Percentiles rank a stretch among this genome's conserved stretches.
These are phyloP conservation scores for Corythornis leucogaster DNA, from an alignment of 2,797 vertebrate genomes.

Conservation along the genomic window DNA sequence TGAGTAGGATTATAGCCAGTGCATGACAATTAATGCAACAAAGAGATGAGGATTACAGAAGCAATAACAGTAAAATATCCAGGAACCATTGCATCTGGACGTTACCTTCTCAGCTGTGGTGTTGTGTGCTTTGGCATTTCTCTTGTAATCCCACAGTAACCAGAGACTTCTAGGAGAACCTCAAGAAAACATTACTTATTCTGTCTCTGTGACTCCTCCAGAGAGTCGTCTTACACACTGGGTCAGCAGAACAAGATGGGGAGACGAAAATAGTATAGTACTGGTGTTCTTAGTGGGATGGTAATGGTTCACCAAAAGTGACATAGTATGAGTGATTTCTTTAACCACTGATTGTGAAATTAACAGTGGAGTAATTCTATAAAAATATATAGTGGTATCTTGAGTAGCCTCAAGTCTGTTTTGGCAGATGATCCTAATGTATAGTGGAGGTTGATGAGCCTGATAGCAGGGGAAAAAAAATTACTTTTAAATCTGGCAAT, in stretches of 20 bases:
- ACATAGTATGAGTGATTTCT: neutral
- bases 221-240: neutral
- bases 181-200: neutral
- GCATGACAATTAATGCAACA: constrained; percentile 25
- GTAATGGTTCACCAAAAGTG: neutral
- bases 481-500: neutral
- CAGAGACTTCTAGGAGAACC: neutral
- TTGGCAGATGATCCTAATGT: neutral
- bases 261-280: neutral
- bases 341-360: neutral
- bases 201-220: neutral
- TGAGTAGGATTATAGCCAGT: neutral
- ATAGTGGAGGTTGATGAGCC: neutral
- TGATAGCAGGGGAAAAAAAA: no score
- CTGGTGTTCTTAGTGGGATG: neutral
- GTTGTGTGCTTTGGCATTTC: constrained; percentile 14
- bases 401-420: neutral
- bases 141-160: neutral
- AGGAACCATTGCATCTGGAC: neutral
- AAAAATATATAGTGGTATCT: neutral
- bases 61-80: constrained; percentile 39
- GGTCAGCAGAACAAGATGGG: neutral
- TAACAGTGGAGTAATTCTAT: neutral
- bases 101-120: constrained; percentile 7
- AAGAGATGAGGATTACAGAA: constrained; percentile 24